phyloP scores from a whole-genome alignment of 2,888 invertebrate species.

The Serripes groenlandicus region DNA sequence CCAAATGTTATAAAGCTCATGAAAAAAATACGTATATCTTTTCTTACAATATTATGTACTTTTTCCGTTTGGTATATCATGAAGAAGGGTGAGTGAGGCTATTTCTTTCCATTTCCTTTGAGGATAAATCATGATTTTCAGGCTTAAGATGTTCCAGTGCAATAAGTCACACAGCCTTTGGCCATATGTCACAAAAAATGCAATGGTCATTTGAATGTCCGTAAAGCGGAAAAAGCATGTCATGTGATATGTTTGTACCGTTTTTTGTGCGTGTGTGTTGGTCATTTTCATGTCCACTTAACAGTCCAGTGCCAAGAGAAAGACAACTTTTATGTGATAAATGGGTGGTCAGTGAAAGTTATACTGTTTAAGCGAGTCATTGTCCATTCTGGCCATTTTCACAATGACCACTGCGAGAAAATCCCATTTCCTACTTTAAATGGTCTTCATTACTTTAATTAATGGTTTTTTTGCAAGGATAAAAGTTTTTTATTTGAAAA shows the following conservation, averaged over 20 bases:
- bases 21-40: too few relatives aligned
- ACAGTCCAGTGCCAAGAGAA: conserved; percentile 9
- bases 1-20: too few relatives aligned
- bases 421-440: conserved; percentile 48
- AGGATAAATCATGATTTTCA: neutral
- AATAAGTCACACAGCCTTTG: neutral
- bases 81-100: too few relatives aligned
- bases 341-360: conserved; percentile 6
- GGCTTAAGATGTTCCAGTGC: neutral
- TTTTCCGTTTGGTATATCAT: too few relatives aligned
- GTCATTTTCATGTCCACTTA: conserved; percentile 31
- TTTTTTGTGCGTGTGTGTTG: conserved; percentile 28
- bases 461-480: neutral
- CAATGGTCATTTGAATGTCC: conserved; percentile 40
- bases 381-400: conserved; percentile 24
- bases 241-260: conserved; percentile 42
- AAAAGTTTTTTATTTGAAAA: too few relatives aligned
- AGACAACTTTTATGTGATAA: conserved; percentile 2
- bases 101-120: too few relatives aligned
- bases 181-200: conserved; percentile 42
- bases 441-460: conserved; percentile 45
- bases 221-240: conserved; percentile 24
- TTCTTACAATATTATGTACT: too few relatives aligned
- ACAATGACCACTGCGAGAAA: conserved; percentile 29
- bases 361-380: neutral